Percentiles rank a stretch among this genome's conserved stretches.
These are phyloP conservation scores for Hippocampus barbouri DNA, from an alignment of 2,113 vertebrate genomes.

Conservation along the genomic window DNA sequence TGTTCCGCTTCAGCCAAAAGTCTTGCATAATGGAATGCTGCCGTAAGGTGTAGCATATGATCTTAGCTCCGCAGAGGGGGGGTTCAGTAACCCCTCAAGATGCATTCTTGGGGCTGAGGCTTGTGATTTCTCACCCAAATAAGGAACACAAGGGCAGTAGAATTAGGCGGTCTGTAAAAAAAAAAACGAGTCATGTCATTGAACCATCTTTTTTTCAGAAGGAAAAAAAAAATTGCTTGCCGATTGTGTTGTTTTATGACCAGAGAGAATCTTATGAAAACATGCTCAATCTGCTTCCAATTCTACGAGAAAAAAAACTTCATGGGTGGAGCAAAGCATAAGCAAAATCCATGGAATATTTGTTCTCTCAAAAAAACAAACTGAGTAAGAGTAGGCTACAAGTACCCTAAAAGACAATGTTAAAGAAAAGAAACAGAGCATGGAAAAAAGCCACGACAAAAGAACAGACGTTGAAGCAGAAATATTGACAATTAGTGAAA, in stretches of 20 bases:
- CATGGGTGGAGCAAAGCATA: neutral
- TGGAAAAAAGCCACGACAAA: neutral
- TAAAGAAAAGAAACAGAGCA: neutral
- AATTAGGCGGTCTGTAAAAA: neutral
- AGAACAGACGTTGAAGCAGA: too few species aligned
- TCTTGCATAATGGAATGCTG: conserved; percentile 9
- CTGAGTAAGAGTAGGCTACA: too few species aligned
- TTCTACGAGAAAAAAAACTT: neutral
- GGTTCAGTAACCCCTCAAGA: conserved; percentile 17
- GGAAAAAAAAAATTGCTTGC: neutral
- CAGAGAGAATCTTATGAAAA: neutral
- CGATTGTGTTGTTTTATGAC: neutral
- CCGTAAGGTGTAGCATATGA: conserved; percentile 50
- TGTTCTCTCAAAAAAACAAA: neutral
- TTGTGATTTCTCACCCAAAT: conserved; percentile 25
- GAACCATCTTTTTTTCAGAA: neutral
- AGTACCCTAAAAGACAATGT: too few species aligned
- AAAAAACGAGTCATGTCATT: neutral
- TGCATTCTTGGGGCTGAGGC: conserved; percentile 29
- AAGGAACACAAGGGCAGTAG: neutral
- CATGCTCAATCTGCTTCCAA: too few species aligned
- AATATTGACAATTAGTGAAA: neutral
- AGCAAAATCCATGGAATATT: neutral
- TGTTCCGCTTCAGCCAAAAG: conserved; percentile 3
- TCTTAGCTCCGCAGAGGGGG: neutral